Conservation (phyloP, 1,140 invertebrate genomes). For the Lepidurus apus region DNA sequence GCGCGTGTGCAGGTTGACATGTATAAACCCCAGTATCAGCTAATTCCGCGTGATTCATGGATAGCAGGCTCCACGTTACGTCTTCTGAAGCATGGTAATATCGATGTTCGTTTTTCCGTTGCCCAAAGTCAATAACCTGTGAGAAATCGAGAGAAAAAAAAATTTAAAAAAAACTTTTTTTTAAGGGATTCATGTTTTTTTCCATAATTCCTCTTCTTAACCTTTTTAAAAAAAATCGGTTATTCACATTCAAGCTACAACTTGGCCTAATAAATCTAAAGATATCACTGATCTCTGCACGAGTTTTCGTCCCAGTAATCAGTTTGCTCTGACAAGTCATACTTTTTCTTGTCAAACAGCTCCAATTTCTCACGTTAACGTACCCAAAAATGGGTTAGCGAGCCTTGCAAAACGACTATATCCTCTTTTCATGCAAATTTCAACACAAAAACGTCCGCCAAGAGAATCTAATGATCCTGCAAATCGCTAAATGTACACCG, state of each 20-base stretch:
- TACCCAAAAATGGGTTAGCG: not conserved
- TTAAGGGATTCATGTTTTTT: not conserved
- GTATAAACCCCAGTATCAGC: constrained; percentile 65
- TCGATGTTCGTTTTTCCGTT: constrained; percentile 29
- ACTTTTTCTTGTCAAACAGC: not conserved
- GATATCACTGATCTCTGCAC: not conserved
- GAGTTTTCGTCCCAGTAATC: not conserved
- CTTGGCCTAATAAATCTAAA: not conserved
- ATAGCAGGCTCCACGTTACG: constrained; percentile 32
- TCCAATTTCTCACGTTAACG: not conserved
- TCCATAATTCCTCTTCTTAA: too few species aligned
- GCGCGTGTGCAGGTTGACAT: constrained; percentile 72
- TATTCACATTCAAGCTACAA: not conserved
- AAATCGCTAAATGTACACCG: not conserved
- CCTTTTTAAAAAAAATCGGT: not conserved
- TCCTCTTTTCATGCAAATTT: constrained; percentile 22
- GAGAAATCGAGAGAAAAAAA: not conserved
- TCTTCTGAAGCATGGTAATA: constrained; percentile 30
- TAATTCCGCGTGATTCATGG: constrained; percentile 31
- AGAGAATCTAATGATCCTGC: not conserved
- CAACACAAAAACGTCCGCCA: not conserved
- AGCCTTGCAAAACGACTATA: not conserved
- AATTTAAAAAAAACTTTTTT: not conserved
- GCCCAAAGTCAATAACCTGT: constrained; percentile 36
- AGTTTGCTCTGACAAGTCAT: not conserved